Percentiles rank a stretch among this genome's conserved stretches.
These are phyloP conservation scores for Pampus argenteus DNA, from an alignment of 2,797 vertebrate genomes.

Conservation along the genomic window DNA sequence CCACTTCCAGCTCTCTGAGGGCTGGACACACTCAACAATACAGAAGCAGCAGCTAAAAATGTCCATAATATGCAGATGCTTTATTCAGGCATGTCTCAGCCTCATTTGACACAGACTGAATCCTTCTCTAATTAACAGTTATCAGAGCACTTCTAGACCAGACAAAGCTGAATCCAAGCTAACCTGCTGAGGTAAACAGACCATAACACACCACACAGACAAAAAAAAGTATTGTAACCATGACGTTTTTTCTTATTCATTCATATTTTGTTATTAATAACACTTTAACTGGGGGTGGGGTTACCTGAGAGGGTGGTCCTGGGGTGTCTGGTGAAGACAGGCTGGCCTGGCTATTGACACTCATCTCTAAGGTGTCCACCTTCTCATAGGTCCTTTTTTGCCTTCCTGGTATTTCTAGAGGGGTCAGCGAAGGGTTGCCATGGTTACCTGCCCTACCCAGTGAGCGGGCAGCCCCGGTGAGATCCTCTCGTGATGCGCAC, in stretches of 20 bases:
- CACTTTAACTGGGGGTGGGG: not conserved
- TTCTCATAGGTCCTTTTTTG: constrained; percentile 94
- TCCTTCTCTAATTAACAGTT: constrained; percentile 47
- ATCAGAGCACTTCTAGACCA: constrained; percentile 36
- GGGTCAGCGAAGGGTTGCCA: constrained; percentile 63
- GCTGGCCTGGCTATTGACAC: constrained; percentile 84
- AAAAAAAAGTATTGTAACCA: constrained; percentile 21
- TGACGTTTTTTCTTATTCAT: constrained; percentile 11
- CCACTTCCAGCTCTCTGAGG: constrained; percentile 11
- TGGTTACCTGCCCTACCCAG: constrained; percentile 79
- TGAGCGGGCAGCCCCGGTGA: constrained; percentile 77
- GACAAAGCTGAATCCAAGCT: constrained; percentile 49
- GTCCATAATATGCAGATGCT: constrained; percentile 31
- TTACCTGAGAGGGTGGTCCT: constrained; percentile 88
- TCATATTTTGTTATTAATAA: constrained; percentile 22
- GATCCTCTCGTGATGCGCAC: constrained; percentile 85
- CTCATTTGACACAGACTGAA: constrained; percentile 40
- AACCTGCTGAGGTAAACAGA: constrained; percentile 43
- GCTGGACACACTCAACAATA: constrained; percentile 25
- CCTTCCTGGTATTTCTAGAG: constrained; percentile 83
- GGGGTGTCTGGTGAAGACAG: constrained; percentile 84
- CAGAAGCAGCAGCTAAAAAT: constrained; percentile 29
- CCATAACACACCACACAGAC: constrained; percentile 27
- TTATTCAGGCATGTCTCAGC: constrained; percentile 15
- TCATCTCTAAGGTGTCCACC: constrained; percentile 92